A percentile compares a stretch with the other conserved stretches of the same genome.
Conservation (phyloP, 64 coral and sea anemone genomes). For the Montipora sp. region DNA sequence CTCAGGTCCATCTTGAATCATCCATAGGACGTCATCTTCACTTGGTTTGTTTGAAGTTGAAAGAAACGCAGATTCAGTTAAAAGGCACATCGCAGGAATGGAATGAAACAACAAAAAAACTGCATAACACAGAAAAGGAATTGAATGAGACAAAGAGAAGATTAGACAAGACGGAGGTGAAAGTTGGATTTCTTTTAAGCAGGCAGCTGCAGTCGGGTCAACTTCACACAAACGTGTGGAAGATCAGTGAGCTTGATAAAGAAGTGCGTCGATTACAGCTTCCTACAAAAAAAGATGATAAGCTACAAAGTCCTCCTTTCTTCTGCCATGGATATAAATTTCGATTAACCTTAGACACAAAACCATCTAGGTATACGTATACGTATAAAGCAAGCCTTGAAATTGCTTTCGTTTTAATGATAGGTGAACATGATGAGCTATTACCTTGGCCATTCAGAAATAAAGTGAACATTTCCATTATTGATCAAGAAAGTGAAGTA, state of each 20-base stretch:
- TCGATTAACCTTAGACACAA: conserved; percentile 32
- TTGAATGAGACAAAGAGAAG: background rate
- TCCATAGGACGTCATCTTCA: background rate
- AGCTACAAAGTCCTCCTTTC: conserved; percentile 24
- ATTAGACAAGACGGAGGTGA: background rate
- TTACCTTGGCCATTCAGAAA: conserved; percentile 76
- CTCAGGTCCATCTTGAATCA: background rate
- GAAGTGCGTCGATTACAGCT: background rate
- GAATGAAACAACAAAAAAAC: background rate
- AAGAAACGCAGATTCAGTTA: background rate
- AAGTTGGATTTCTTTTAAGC: background rate
- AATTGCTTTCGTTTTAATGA: conserved; percentile 72
- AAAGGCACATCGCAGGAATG: too few species aligned
- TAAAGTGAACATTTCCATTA: conserved; percentile 50
- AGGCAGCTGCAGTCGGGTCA: background rate
- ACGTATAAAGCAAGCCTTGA: conserved; percentile 16
- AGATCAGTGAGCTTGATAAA: background rate
- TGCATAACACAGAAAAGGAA: background rate
- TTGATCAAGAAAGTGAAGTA: conserved; percentile 26
- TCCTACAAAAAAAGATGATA: too few species aligned
- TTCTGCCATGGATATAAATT: conserved; percentile 79
- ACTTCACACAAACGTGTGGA: background rate
- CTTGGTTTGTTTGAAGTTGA: background rate
- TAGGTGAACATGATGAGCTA: conserved; percentile 68
- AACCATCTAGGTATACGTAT: too few species aligned